Percentiles rank a stretch among this genome's conserved stretches.
These are phyloP conservation scores for Lerista edwardsae DNA, from an alignment of 2,797 vertebrate genomes.

Conservation along the genomic window DNA sequence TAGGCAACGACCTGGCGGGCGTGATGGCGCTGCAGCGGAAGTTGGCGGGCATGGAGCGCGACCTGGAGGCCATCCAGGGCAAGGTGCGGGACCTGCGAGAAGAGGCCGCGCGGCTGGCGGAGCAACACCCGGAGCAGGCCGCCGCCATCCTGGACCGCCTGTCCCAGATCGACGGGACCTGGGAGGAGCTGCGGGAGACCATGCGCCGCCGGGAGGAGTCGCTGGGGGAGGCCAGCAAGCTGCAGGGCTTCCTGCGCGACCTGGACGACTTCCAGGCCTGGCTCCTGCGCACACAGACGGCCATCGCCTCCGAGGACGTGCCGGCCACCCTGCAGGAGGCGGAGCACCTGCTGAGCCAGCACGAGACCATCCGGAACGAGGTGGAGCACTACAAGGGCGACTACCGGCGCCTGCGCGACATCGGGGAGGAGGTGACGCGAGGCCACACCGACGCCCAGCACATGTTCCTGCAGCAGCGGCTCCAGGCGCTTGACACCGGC, in stretches of 20 bases:
- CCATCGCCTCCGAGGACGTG: slow-evolving; percentile 91
- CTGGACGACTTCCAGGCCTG: slow-evolving; percentile 93
- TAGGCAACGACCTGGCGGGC: slow-evolving; percentile 92
- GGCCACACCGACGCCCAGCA: slow-evolving; percentile 91
- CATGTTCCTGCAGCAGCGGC: slow-evolving; percentile 89
- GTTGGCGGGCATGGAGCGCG: slow-evolving; percentile 91
- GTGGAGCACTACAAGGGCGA: slow-evolving; percentile 91
- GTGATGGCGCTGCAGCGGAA: slow-evolving; percentile 94
- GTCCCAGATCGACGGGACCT: slow-evolving; percentile 84
- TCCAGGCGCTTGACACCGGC: slow-evolving; percentile 90
- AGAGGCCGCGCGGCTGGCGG: slow-evolving; percentile 83
- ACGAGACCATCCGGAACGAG: slow-evolving; percentile 90
- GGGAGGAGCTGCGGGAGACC: slow-evolving; percentile 88
- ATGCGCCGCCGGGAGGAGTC: slow-evolving; percentile 91
- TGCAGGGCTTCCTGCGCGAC: slow-evolving; percentile 93
- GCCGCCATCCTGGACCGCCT: slow-evolving; percentile 80
- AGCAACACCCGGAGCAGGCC: slow-evolving; percentile 85
- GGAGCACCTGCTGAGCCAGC: slow-evolving; percentile 86
- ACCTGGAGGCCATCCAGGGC: slow-evolving; percentile 92
- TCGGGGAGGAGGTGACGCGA: slow-evolving; percentile 90
- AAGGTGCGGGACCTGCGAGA: slow-evolving; percentile 85
- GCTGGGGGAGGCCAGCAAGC: slow-evolving; percentile 89
- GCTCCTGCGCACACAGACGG: slow-evolving; percentile 90
- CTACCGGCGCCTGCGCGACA: slow-evolving; percentile 86
- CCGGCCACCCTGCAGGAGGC: slow-evolving; percentile 89